phyloP scores from a whole-genome alignment of 2,888 invertebrate species.

The Pseudolycoriella hygida region DNA sequence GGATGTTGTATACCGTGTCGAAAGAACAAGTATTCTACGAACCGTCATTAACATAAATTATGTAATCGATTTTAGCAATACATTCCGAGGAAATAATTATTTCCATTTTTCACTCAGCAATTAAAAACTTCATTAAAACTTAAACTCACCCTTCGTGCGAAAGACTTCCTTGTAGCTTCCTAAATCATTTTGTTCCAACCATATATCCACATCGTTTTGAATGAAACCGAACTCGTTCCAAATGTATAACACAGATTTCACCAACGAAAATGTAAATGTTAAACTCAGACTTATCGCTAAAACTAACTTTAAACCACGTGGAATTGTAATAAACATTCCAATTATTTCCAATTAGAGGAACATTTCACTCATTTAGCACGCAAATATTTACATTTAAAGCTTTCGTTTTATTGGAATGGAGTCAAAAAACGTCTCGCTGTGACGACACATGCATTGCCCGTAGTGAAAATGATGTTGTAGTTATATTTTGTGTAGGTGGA shows the following conservation, averaged over 20 bases:
- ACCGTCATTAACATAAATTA: too few species aligned
- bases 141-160: slow-evolving; percentile 47
- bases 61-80: too few species aligned
- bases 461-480: too few species aligned
- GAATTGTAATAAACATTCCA: slow-evolving; percentile 18
- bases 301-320: slow-evolving; percentile 28
- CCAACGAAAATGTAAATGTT: slow-evolving; percentile 30
- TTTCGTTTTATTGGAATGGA: too few species aligned
- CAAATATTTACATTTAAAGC: not conserved
- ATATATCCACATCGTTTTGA: slow-evolving; percentile 49
- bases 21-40: too few species aligned
- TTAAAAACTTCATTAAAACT: too few species aligned
- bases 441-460: too few species aligned
- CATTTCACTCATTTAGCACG: not conserved
- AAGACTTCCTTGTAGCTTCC: slow-evolving; percentile 51
- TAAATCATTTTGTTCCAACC: slow-evolving; percentile 58
- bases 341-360: not conserved
- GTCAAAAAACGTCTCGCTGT: too few species aligned
- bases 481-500: too few species aligned
- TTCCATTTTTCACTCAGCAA: too few species aligned
- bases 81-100: too few species aligned
- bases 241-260: slow-evolving; percentile 30
- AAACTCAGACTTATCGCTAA: slow-evolving; percentile 31
- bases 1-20: too few species aligned
- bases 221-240: slow-evolving; percentile 22